Evolutionary conservation across 1,140 invertebrate genomes (phyloP).

Genomic region (Scaptodrosophila lebanonensis): DNA sequence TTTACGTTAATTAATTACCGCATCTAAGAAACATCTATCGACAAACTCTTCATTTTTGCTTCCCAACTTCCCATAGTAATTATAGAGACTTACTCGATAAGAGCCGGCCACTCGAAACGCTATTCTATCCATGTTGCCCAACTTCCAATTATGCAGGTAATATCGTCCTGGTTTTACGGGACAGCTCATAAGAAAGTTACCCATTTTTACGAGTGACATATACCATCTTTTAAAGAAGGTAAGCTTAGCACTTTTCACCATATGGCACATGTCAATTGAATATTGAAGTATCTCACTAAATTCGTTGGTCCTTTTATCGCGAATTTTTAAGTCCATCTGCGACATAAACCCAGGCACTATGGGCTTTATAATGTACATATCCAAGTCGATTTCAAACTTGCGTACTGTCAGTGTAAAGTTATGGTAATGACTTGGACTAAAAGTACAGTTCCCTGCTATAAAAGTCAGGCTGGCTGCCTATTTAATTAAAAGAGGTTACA

Average conservation of each 20-base stretch:
- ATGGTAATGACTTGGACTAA: slow-evolving; percentile 30
- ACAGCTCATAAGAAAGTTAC: slow-evolving; percentile 31
- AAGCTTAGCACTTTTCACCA: slow-evolving; percentile 27
- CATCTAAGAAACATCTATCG: slow-evolving; percentile 18
- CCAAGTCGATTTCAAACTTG: slow-evolving; percentile 18
- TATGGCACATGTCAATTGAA: slow-evolving; percentile 41
- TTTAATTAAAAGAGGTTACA: too few relatives aligned
- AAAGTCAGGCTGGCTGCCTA: too few relatives aligned
- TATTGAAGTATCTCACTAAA: slow-evolving; percentile 48
- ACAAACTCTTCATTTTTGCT: slow-evolving; percentile 11
- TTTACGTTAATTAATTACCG: slow-evolving; percentile 30
- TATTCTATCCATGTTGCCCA: slow-evolving; percentile 24
- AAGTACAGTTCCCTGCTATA: slow-evolving; percentile 23
- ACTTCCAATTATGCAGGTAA: slow-evolving; percentile 33
- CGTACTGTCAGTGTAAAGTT: slow-evolving; percentile 27
- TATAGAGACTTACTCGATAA: slow-evolving; percentile 27
- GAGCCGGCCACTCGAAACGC: slow-evolving; percentile 27
- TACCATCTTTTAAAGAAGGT: slow-evolving; percentile 52
- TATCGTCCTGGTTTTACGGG: slow-evolving; percentile 25
- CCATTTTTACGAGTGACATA: slow-evolving; percentile 8
- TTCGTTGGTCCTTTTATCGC: slow-evolving; percentile 19
- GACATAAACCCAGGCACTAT: slow-evolving; percentile 29
- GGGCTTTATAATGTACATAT: slow-evolving; percentile 19
- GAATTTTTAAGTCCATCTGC: slow-evolving; percentile 36
- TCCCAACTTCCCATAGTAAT: slow-evolving; percentile 21